Evolutionary conservation across 2,113 vertebrate genomes (phyloP), one percentile per base, ranked within the genome.

Genomic region (Neodon shergylaensis): DNA sequence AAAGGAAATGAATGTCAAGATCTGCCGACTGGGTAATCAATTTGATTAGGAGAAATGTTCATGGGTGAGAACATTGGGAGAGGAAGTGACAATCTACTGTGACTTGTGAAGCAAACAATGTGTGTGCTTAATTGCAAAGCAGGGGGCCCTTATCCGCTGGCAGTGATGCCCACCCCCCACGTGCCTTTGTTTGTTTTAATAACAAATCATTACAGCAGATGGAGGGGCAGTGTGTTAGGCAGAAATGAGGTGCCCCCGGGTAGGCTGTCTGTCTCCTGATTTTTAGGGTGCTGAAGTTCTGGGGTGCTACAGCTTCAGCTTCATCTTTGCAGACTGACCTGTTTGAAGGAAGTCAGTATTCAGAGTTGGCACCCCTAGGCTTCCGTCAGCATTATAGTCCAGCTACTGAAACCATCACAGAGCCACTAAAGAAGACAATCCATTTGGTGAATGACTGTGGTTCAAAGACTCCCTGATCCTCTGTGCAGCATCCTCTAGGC

Each of bases 51-150:
- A 95, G 92, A 86, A 93, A 88, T 0, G 49, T 66, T 96, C 1
- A 0, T 92, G 85, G 90, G 78, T 92, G 92, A 97, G 92, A 96
- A 92, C 88, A 54, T 0, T 42, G 93, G 92, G 82, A 31, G 63
- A 86, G 68, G 92, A 96, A 96, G 90, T 39, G 47, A 79, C 92
- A 91, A 33, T 94, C 78, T 13, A 49, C 81, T n/a, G 61, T 90
- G 88, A 73, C 88, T 92, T 54, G 44, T 49, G 92, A 92, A 86
- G 92, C 94, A 94, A 65, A 86, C 52, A 94, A 92, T 77, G 81
- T 94, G 92, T 96, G 88, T 0, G 4, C 72, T 97, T 97, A 95
- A 96, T 94, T 96, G 92, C 94, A 88, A 95, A 97, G 74, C 90
- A 61, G 90, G 94, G 92, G 82, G 73, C 85, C 65, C 70, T 95